Base-by-base conservation (phyloP, 2,113 vertebrate species). In the Opisthocomus hoazin region DNA sequence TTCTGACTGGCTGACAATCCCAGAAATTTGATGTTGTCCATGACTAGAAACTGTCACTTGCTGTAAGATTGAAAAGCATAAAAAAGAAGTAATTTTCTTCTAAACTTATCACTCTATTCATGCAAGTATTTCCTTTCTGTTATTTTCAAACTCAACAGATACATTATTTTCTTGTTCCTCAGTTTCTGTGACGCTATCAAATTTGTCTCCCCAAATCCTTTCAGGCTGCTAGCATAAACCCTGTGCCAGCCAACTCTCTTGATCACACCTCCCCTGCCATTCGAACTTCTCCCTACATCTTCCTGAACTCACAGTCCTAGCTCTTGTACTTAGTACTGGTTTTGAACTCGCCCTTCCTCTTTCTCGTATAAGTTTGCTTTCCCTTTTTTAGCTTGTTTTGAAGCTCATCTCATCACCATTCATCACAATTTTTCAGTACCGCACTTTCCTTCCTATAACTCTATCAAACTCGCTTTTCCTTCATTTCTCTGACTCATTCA, bases 401-500 rank as follows among this genome's bases (percentile, higher is more conserved):
- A 88, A 71, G 32, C 15, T 85, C 73, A 30, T 66, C 66, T 83
- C 66, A 76, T 76, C 61, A 86, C 15, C 46, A 80, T 61, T 86
- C 90, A 75, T 66, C 46, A 43, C 29, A 79, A 60, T n/a, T 90
- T 63, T 93, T 91, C 53, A 68, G 43, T 41, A 84, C 17, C 0
- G 6, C 27, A 61, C 78, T 80, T 78, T 77, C 54, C 50, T 90
- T 91, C 63, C 65, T 54, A 10, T 21, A 93, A 85, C 36, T 70
- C 56, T 41, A 83, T 83, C 54, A 46, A 91, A 65, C 41, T 83
- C 6, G 0, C 37, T 88, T 93, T 66, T 83, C 63, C 63, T 76
- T 90, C 14, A 2, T 87, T 94, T 93, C 73, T 82, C 87, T 91
- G 91, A 94, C 84, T 87, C 93, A 75, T 18, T 84, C 79, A 30